These are phyloP conservation scores for Trididemnum miniatum DNA, from an alignment of 23 tunicate species.

Conservation along the genomic window DNA sequence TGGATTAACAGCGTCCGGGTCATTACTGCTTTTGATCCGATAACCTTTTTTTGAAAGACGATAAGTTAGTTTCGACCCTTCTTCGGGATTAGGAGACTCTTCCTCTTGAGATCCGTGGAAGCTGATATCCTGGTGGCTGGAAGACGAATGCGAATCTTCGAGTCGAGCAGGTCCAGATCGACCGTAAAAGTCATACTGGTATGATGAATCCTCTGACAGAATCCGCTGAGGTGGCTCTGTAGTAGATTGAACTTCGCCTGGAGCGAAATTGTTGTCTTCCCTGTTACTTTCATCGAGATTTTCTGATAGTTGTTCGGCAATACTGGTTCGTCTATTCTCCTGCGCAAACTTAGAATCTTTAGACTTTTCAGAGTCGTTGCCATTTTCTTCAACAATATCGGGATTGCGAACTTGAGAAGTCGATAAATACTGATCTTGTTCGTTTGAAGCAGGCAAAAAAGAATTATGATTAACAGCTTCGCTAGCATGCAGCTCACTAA, in stretches of 20 bases:
- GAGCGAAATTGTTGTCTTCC: too few species aligned
- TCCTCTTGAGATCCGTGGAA: not conserved
- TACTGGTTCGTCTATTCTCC: too few species aligned
- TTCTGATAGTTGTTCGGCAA: too few species aligned
- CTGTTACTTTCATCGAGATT: too few species aligned
- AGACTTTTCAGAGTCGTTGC: too few species aligned
- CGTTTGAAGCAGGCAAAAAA: too few species aligned
- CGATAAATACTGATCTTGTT: too few species aligned
- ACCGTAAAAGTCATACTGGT: constrained; percentile 40
- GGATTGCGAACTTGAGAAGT: too few species aligned
- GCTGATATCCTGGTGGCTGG: not conserved
- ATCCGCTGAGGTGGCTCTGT: not conserved
- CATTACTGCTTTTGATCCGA: constrained; percentile 14
- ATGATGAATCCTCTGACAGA: constrained; percentile 28
- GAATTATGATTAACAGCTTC: not conserved
- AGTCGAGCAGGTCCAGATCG: constrained; percentile 13
- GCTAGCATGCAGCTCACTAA: not conserved
- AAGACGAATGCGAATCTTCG: not conserved
- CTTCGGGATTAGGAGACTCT: not conserved
- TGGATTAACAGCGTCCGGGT: not conserved
- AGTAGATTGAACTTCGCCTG: too few species aligned
- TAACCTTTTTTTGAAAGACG: constrained; percentile 33
- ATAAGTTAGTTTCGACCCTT: constrained; percentile 24
- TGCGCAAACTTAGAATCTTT: not conserved
- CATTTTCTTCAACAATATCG: too few species aligned